Percentiles rank a stretch among this genome's conserved stretches.
Conservation (phyloP, 2,888 invertebrate genomes). For the Dryadula phaetusa region DNA sequence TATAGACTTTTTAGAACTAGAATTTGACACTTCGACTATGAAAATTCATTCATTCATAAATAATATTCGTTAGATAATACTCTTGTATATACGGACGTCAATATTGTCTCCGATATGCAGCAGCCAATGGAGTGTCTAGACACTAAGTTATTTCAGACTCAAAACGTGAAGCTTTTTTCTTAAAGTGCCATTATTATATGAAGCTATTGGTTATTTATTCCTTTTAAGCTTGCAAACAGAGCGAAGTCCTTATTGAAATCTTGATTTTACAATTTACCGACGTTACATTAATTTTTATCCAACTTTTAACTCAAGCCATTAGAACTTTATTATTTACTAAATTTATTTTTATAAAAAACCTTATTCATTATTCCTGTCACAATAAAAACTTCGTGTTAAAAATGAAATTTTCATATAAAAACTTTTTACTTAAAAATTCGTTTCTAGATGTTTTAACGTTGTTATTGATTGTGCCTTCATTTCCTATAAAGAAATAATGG, state of each 20-base stretch:
- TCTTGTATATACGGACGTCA: no score
- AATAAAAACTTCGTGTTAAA: conserved; percentile 7
- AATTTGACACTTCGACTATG: no score
- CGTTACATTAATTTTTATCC: neutral
- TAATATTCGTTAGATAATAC: no score
- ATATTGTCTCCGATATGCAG: no score
- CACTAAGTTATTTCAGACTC: no score
- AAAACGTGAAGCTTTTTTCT: no score
- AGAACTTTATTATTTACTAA: conserved; percentile 6
- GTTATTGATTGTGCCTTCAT: neutral
- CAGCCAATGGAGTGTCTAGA: no score
- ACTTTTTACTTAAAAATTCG: conserved; percentile 12
- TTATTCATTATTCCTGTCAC: conserved; percentile 17
- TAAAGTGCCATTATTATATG: no score
- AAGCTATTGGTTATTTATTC: conserved; percentile 5
- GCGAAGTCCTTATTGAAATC: neutral
- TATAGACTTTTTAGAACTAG: no score
- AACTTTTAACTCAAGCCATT: neutral
- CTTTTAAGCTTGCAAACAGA: neutral
- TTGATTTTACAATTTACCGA: conserved; percentile 6
- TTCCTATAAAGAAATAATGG: conserved; percentile 7
- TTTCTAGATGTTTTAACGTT: conserved; percentile 14
- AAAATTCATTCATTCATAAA: no score
- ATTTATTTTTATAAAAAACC: neutral
- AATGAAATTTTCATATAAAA: conserved; percentile 10